Base-by-base conservation (phyloP, 2,113 vertebrate species). In the Pseudorasbora parva region DNA sequence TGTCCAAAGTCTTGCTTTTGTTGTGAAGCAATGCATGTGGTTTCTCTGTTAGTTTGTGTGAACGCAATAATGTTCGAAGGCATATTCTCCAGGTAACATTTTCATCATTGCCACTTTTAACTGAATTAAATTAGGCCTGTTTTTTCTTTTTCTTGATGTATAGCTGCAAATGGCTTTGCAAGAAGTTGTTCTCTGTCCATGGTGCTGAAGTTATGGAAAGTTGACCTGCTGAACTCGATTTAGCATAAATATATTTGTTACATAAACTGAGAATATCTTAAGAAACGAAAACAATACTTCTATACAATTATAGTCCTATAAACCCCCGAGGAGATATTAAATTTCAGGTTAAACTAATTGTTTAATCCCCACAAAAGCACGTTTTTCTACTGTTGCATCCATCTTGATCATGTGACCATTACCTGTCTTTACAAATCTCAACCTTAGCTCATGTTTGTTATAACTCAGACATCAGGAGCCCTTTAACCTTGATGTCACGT, bases 181-280 rank as follows among this genome's bases (percentile, higher is more conserved):
- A 74, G 72, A 83, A 78, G 73, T 71, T 87, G 87, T 89, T 6
- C 78, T 54, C 86, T 87, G 78, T 87, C 82, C 86, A 30, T 87
- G 86, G 86, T 87, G 37, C 82, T 82, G 73, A 82, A 84, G 62
- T 76, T 54, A 17, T 12, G 10, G 5, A 45, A 69, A 84, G 49
- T 72, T 79, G 27, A 56, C 47, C 45, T 54, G 19, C 19, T 81
- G 43, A 30, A 12, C 41, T 45, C 41, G 4, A 14, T 43, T 60
- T 5, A 6, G n/a, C 15, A 17, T n/a, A 17, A 30, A 75, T 75
- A 17, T 60, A 9, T 27, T 30, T 59, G 23, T 47, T 25, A 17
- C 10, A 21, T 37, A n/a, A 17, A 37, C 19, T 7, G 4, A 8
- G 57, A 14, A 62, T 79, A 21, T 64, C 41, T 9, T 79, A 4